A percentile compares a stretch with the other conserved stretches of the same genome.
phyloP scores from a whole-genome alignment of 2,797 vertebrate species.

The Lutjanus argentimaculatus region DNA sequence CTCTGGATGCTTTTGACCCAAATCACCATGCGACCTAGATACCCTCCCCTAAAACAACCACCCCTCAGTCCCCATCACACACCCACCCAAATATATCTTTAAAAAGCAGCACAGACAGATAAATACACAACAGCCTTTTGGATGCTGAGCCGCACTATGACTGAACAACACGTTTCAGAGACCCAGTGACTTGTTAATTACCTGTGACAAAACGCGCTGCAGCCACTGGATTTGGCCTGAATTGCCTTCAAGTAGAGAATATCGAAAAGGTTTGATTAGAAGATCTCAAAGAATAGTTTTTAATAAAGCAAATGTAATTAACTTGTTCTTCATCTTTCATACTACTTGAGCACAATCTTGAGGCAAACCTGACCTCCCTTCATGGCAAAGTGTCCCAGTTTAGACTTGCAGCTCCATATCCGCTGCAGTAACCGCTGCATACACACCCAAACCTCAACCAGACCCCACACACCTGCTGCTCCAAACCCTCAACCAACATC shows the following conservation, averaged over 20 bases:
- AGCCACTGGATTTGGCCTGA: not conserved
- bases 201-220: not conserved
- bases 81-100: conserved; percentile 25
- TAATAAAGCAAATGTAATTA: conserved; percentile 63
- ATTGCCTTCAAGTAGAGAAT: not conserved
- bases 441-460: conserved; percentile 25
- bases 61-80: conserved; percentile 19
- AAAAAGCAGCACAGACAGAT: conserved; percentile 5
- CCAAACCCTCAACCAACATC: not conserved
- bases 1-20: conserved; percentile 82
- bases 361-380: conserved; percentile 38
- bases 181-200: conserved; percentile 11
- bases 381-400: conserved; percentile 50
- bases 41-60: conserved; percentile 53
- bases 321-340: conserved; percentile 30
- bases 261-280: conserved; percentile 37
- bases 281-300: conserved; percentile 26
- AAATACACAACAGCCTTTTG: conserved; percentile 15
- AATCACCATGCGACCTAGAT: conserved; percentile 83
- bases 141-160: not conserved
- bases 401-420: conserved; percentile 32
- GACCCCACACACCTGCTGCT: conserved; percentile 3
- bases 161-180: not conserved
- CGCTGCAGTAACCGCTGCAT: conserved; percentile 10
- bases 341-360: conserved; percentile 13